phyloP scores from a whole-genome alignment of 2,888 invertebrate species.

The Herminia tarsipennalis region DNA sequence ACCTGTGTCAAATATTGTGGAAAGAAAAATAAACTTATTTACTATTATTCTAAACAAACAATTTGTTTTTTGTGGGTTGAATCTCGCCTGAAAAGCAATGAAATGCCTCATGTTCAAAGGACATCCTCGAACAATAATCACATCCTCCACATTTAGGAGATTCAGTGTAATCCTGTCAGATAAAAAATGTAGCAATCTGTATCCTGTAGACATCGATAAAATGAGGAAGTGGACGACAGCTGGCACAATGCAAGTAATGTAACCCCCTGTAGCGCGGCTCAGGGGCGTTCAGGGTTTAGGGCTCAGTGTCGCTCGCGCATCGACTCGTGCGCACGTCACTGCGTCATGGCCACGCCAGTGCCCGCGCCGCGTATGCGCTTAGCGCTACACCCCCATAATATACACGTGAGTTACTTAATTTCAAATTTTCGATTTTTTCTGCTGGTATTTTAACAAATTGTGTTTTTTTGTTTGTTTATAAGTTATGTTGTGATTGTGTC shows the following conservation, averaged over 20 bases:
- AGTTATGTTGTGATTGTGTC: constrained; percentile 22
- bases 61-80: background rate
- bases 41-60: no score
- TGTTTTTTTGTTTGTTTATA: constrained; percentile 16
- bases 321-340: constrained; percentile 53
- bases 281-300: constrained; percentile 11
- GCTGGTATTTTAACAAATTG: background rate
- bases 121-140: constrained; percentile 11
- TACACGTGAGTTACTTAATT: constrained; percentile 68
- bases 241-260: constrained; percentile 23
- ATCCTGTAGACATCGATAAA: constrained; percentile 27
- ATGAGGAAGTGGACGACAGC: constrained; percentile 42
- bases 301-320: constrained; percentile 45
- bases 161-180: constrained; percentile 12
- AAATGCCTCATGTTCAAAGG: constrained; percentile 14
- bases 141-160: constrained; percentile 8
- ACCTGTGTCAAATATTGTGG: no score
- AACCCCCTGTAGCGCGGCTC: constrained; percentile 32
- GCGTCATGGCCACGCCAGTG: constrained; percentile 61
- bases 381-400: constrained; percentile 76
- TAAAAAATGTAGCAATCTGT: constrained; percentile 14
- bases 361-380: constrained; percentile 75
- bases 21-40: no score
- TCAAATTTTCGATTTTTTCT: background rate
- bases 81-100: background rate